Percentiles rank a stretch among this genome's conserved stretches.
phyloP scores from a whole-genome alignment of 2,888 invertebrate species.

The Zygogramma bicolorata region DNA sequence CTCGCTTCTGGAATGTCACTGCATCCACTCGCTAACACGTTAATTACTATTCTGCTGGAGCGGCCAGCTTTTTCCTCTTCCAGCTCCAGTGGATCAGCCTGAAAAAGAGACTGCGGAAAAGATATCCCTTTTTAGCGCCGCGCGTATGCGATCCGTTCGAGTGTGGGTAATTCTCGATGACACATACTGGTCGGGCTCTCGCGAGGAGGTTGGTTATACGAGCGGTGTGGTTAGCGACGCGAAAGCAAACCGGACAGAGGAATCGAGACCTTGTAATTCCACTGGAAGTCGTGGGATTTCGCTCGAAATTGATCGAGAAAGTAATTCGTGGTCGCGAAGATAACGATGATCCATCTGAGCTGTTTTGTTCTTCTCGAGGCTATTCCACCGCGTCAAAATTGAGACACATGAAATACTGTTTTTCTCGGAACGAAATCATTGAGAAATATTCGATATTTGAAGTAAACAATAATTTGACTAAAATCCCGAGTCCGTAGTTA shows the following conservation, averaged over 20 bases:
- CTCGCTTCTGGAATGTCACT: too few relatives aligned
- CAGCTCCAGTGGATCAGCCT: not conserved
- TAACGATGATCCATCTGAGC: too few relatives aligned
- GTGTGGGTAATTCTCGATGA: constrained; percentile 37
- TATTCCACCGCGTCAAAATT: too few relatives aligned
- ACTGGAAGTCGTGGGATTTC: constrained; percentile 24
- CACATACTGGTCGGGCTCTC: constrained; percentile 27
- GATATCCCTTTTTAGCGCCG: constrained; percentile 6
- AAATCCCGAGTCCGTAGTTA: too few relatives aligned
- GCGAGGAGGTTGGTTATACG: constrained; percentile 36
- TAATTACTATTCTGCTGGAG: too few relatives aligned
- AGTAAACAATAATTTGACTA: too few relatives aligned
- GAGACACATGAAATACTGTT: too few relatives aligned
- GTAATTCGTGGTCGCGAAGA: not conserved
- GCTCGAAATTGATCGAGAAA: not conserved
- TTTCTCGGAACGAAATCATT: too few relatives aligned
- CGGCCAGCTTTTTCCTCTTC: not conserved
- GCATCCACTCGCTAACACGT: too few relatives aligned
- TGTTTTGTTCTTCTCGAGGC: too few relatives aligned
- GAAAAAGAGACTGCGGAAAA: not conserved
- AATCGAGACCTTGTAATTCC: constrained; percentile 39
- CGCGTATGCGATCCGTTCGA: constrained; percentile 11
- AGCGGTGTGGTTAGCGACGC: constrained; percentile 36
- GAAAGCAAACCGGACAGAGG: constrained; percentile 38
- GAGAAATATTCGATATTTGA: too few relatives aligned